Percentiles rank a stretch among this genome's conserved stretches.
Conservation (phyloP, 2,113 vertebrate species). For the Chamaetylas fuelleborni region DNA sequence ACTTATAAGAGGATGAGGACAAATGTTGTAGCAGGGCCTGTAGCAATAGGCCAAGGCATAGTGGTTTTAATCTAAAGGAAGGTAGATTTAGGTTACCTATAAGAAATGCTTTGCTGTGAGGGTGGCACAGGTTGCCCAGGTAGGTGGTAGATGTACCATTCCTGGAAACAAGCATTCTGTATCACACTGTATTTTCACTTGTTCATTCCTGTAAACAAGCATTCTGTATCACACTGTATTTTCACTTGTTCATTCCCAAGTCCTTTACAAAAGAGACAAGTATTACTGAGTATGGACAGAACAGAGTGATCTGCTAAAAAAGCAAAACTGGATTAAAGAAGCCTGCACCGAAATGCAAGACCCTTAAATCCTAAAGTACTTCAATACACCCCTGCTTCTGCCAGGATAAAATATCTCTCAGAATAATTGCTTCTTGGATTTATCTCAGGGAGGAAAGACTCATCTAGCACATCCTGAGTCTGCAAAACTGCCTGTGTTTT, state of each 20-base stretch:
- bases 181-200: background rate
- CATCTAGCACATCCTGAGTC: background rate
- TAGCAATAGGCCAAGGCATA: background rate
- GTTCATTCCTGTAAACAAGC: background rate
- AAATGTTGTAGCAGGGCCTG: background rate
- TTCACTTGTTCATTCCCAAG: background rate
- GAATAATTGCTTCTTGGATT: background rate
- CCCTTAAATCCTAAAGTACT: background rate
- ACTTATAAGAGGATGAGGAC: background rate
- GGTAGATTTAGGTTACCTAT: background rate
- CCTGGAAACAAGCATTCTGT: background rate
- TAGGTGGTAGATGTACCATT: no score
- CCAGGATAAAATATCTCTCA: background rate
- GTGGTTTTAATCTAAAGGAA: background rate
- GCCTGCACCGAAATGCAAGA: background rate
- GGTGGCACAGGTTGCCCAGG: background rate
- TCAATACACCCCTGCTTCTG: background rate
- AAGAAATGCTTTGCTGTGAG: background rate
- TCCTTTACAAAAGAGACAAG: background rate
- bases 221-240: background rate
- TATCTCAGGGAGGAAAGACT: background rate
- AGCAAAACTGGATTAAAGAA: background rate
- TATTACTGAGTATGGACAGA: background rate
- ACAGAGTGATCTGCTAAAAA: background rate
- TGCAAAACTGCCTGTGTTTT: conserved; percentile 4